Evolutionary conservation across 2,113 vertebrate species (phyloP), one percentile per base, ranked within the genome.

Genomic region (Hemibagrus wyckioides): DNA sequence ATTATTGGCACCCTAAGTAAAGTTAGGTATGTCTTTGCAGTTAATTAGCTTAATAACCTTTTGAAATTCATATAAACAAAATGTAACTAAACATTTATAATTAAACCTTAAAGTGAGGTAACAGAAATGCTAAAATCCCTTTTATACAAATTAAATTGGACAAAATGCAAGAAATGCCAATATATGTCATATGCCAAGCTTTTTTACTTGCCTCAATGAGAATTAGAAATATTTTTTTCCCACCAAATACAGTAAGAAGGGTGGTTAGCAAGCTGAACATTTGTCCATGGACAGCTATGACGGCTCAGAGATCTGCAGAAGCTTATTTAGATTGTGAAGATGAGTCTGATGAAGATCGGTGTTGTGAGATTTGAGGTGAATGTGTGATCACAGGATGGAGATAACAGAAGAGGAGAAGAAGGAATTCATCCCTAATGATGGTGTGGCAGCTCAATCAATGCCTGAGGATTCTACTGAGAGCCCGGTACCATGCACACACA

Each of bases 321-420:
- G 33, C 6, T 36, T 73, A 36, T 41, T 41, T 17, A 7, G 30
- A 36, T 69, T 36, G 28, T 30, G n/a, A 15, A 33, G 30, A n/a
- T 15, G 15, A 19, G 30, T 19, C 61, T n/a, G 65, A 36, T 36
- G 36, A 39, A 23, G 33, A 23, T 21, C 15, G 36, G 69, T 21
- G 36, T 41, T 39, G 30, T 23, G 69, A 73, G 36, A 41, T 73
- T 85, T 65, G 87, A 91, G 23, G 91, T 90, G 65, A 92, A 87
- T 48, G 15, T 76, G 30, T 86, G 52, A 80, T 39, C 50, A 52
- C 82, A 84, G 85, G 28, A 75, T 63, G 80, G 82, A 83, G 25
- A 41, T 23, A 30, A 59, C 52, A 54, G 87, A 36, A 30, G 82
- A 81, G n/a, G 28, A 77, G 44, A 56, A 67, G 28, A 63, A 28